A percentile compares a stretch with the other conserved stretches of the same genome.
Conservation (phyloP, 2,888 invertebrate genomes). For the Nymphalis urticae region DNA sequence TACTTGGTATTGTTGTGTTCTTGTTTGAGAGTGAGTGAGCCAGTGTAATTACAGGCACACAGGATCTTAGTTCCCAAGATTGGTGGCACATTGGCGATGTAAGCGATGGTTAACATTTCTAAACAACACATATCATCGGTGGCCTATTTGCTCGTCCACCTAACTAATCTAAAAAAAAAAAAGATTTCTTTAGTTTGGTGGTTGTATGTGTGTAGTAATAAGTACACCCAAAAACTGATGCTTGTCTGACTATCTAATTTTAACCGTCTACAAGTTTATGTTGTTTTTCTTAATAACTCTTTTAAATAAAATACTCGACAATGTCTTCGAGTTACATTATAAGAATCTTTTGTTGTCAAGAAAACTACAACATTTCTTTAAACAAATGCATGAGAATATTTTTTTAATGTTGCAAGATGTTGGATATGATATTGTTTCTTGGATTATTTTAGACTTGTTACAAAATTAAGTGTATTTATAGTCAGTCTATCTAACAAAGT, state of each 20-base stretch:
- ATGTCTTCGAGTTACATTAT: conserved; percentile 12
- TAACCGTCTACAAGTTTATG: neutral
- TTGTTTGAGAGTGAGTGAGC: no score
- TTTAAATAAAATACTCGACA: conserved; percentile 12
- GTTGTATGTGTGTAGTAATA: neutral
- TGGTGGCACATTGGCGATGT: no score
- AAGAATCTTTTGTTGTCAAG: conserved; percentile 19
- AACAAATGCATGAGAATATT: neutral
- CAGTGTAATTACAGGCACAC: no score
- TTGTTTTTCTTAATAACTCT: neutral
- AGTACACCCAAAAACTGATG: neutral
- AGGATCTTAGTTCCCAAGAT: no score
- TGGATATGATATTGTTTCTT: conserved; percentile 10
- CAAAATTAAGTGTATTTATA: neutral
- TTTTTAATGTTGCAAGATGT: conserved; percentile 9
- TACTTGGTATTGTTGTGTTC: no score
- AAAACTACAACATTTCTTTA: conserved; percentile 16
- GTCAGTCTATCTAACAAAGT: no score
- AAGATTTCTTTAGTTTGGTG: no score
- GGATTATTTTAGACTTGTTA: neutral
- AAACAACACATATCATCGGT: no score
- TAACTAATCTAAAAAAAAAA: no score
- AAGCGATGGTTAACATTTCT: no score
- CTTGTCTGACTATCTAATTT: neutral
- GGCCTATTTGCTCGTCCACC: no score